phyloP scores from a whole-genome alignment of 1,140 invertebrate genomes.

The Myzus persicae region DNA sequence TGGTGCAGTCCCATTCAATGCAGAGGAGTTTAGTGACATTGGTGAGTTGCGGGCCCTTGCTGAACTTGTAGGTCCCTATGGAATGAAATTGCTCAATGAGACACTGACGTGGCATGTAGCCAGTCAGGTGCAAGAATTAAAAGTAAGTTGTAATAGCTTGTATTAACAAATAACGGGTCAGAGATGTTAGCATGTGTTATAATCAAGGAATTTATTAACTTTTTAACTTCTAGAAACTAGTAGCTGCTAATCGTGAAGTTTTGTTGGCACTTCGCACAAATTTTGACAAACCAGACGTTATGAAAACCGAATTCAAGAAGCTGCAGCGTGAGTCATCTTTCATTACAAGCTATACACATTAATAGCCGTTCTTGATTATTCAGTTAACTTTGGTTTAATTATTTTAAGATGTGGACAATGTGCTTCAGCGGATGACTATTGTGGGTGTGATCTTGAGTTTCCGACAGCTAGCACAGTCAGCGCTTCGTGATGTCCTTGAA shows the following conservation, averaged over 20 bases:
- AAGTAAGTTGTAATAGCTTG: constrained; percentile 64
- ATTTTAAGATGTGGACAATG: constrained; percentile 83
- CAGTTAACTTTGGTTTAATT: constrained; percentile 8
- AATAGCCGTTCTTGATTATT: background rate
- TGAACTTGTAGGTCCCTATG: constrained; percentile 98
- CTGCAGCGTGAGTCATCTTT: constrained; percentile 71
- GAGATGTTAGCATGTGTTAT: background rate
- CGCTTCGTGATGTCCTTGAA: constrained; percentile 92
- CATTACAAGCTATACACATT: background rate
- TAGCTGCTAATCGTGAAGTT: constrained; percentile 91
- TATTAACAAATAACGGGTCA: background rate
- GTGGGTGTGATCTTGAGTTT: constrained; percentile 98
- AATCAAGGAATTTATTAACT: constrained; percentile 40
- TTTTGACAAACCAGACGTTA: constrained; percentile 97
- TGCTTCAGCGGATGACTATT: constrained; percentile 95
- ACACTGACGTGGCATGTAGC: constrained; percentile 98
- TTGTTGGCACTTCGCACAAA: constrained; percentile 89
- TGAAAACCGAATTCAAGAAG: constrained; percentile 95
- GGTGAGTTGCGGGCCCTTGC: constrained; percentile 95
- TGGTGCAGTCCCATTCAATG: constrained; percentile 88
- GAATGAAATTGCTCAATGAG: constrained; percentile 96
- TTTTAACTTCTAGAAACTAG: constrained; percentile 74
- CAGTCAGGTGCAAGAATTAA: constrained; percentile 96
- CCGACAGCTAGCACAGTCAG: constrained; percentile 89
- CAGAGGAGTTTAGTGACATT: constrained; percentile 98